phyloP scores from a whole-genome alignment of 2,888 invertebrate species.

The Cyclophora punctaria region DNA sequence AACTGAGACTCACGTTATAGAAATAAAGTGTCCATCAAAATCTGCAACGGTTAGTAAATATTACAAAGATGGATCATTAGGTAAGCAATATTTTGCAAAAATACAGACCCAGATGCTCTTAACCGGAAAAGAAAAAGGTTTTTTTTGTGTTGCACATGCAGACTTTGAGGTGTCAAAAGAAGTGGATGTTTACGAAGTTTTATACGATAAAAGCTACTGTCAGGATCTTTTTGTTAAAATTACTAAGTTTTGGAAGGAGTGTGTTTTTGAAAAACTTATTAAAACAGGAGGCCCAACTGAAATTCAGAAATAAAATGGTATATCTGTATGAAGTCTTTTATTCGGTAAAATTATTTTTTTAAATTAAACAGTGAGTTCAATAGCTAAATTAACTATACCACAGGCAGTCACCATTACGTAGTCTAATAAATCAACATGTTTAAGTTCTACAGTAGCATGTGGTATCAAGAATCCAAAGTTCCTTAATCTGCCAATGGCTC shows the following conservation, averaged over 20 bases:
- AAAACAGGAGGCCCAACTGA: slow-evolving; percentile 1
- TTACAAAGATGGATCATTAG: slow-evolving; percentile 4
- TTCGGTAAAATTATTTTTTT: neutral
- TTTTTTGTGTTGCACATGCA: slow-evolving; percentile 17
- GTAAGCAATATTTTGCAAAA: slow-evolving; percentile 11
- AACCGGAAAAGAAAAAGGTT: slow-evolving; percentile 1
- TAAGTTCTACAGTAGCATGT: slow-evolving; percentile 1
- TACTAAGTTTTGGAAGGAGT: slow-evolving; percentile 4
- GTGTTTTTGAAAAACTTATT: slow-evolving; percentile 1
- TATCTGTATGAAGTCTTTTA: no score
- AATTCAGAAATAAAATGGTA: neutral
- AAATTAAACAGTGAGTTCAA: neutral
- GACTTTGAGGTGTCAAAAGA: slow-evolving; percentile 10
- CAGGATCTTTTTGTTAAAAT: slow-evolving; percentile 1
- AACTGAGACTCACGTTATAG: slow-evolving; percentile 4
- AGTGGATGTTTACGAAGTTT: slow-evolving; percentile 6
- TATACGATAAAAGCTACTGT: slow-evolving; percentile 9
- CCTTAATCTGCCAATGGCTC: slow-evolving; percentile 11
- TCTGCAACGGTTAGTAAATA: slow-evolving; percentile 2
- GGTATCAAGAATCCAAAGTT: slow-evolving; percentile 5
- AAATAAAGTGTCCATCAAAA: slow-evolving; percentile 10
- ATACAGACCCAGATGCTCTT: slow-evolving; percentile 16
- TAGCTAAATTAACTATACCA: slow-evolving; percentile 3
- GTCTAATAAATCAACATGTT: neutral
- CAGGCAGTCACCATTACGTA: slow-evolving; percentile 1